These are phyloP conservation scores for Prosapia bicincta DNA, from an alignment of 2,888 invertebrate species.

Conservation along the genomic window DNA sequence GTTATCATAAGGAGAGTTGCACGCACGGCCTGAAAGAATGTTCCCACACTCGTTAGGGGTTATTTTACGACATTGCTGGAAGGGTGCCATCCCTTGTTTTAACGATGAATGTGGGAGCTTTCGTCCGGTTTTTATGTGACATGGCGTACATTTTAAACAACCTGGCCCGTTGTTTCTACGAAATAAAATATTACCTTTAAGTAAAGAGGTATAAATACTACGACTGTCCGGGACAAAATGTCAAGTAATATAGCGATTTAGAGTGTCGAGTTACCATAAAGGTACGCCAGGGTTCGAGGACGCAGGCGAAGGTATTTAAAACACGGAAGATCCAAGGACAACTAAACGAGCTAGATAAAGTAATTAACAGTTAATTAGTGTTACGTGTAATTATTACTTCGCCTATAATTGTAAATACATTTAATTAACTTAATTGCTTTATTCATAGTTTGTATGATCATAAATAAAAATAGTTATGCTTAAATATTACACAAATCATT, in stretches of 20 bases:
- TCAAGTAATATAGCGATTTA: constrained; percentile 16
- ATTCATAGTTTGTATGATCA: too few relatives aligned
- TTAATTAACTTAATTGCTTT: too few relatives aligned
- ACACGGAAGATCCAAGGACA: too few relatives aligned
- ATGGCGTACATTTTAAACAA: constrained; percentile 26
- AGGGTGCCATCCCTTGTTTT: constrained; percentile 26
- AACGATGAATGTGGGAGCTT: constrained; percentile 27
- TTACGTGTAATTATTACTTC: too few relatives aligned
- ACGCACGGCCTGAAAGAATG: not conserved
- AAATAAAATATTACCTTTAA: constrained; percentile 2
- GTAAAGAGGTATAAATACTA: not conserved
- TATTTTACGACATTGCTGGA: constrained; percentile 14
- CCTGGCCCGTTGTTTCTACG: not conserved
- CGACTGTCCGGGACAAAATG: constrained; percentile 8
- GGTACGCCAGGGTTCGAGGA: not conserved
- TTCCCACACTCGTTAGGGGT: constrained; percentile 23
- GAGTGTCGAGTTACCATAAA: constrained; percentile 1
- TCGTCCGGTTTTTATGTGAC: constrained; percentile 21
- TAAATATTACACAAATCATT: too few relatives aligned
- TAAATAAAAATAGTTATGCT: too few relatives aligned
- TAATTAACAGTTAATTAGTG: too few relatives aligned
- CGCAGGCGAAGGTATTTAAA: too few relatives aligned
- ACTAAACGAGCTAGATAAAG: too few relatives aligned
- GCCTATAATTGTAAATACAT: too few relatives aligned
- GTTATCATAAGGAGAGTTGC: not conserved